Percentiles rank a stretch among this genome's conserved stretches.
Evolutionary conservation across 2,888 invertebrate genomes (phyloP).

Genomic region (Eupelmus urozonus): DNA sequence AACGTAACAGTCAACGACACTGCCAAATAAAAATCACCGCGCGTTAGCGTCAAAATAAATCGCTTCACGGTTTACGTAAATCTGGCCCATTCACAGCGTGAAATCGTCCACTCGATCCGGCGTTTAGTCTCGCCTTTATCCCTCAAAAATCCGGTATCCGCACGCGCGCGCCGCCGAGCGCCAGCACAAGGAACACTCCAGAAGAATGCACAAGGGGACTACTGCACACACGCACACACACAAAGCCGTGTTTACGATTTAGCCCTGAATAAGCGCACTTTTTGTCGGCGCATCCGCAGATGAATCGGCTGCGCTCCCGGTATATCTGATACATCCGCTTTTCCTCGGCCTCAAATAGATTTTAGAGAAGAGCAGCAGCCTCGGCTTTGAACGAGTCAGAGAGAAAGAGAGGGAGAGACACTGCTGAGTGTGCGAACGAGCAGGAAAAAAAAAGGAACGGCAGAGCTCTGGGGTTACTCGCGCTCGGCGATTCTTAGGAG

Average conservation of each 20-base stretch:
- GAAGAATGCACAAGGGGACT: too few species aligned
- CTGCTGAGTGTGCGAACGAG: slow-evolving; percentile 27
- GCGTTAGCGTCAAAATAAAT: slow-evolving; percentile 16
- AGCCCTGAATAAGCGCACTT: slow-evolving; percentile 38
- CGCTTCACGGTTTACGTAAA: slow-evolving; percentile 10
- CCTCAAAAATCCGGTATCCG: too few species aligned
- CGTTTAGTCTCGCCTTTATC: slow-evolving; percentile 2
- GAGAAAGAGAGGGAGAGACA: slow-evolving; percentile 19
- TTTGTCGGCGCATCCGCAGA: slow-evolving; percentile 25
- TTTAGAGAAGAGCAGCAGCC: slow-evolving; percentile 22
- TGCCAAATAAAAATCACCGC: not conserved
- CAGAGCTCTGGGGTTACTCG: too few species aligned
- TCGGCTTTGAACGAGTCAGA: slow-evolving; percentile 25
- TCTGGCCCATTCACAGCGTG: not conserved
- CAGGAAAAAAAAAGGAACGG: not conserved
- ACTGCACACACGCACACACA: not conserved
- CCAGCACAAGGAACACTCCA: too few species aligned
- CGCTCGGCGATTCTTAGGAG: not conserved
- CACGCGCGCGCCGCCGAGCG: too few species aligned
- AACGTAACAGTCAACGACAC: too few species aligned
- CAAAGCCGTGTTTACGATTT: slow-evolving; percentile 49
- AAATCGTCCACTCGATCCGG: not conserved
- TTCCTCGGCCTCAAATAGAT: slow-evolving; percentile 45
- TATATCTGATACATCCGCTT: slow-evolving; percentile 56
- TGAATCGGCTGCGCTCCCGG: slow-evolving; percentile 38